Percentiles rank a stretch among this genome's conserved stretches.
Evolutionary conservation across 2,888 invertebrate genomes (phyloP).

Genomic region (Pseudococcus longispinus): DNA sequence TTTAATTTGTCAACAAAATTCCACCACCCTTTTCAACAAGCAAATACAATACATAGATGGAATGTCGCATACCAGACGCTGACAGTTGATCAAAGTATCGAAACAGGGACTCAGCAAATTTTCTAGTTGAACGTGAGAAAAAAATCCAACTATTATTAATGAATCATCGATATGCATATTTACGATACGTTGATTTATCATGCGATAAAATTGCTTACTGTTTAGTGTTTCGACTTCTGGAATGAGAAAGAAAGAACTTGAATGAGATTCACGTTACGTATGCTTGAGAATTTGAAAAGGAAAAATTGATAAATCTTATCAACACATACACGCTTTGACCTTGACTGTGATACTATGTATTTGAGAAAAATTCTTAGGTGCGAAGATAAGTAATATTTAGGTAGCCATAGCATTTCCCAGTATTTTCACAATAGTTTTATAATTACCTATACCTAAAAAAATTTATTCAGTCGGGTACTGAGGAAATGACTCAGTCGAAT

Average conservation of each 20-base stretch:
- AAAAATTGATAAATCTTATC: not conserved
- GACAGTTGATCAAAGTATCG: not conserved
- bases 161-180: not conserved
- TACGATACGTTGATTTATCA: not conserved
- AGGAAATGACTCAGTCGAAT: not conserved
- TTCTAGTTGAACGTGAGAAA: not conserved
- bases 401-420: too few species aligned
- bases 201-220: not conserved
- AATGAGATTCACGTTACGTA: not conserved
- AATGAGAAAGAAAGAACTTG: not conserved
- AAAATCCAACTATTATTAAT: not conserved
- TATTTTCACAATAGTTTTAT: too few species aligned
- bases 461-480: not conserved
- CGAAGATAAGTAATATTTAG: not conserved
- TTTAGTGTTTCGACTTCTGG: not conserved
- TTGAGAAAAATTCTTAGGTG: not conserved
- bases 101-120: not conserved
- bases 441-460: too few species aligned
- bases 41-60: not conserved
- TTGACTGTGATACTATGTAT: not conserved
- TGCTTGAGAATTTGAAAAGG: not conserved
- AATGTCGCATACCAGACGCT: not conserved
- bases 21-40: not conserved
- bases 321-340: not conserved
- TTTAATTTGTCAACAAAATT: constrained; percentile 8